Evolutionary conservation across 2,797 vertebrate species (phyloP).

Genomic region (Neolamprologus multifasciatus): DNA sequence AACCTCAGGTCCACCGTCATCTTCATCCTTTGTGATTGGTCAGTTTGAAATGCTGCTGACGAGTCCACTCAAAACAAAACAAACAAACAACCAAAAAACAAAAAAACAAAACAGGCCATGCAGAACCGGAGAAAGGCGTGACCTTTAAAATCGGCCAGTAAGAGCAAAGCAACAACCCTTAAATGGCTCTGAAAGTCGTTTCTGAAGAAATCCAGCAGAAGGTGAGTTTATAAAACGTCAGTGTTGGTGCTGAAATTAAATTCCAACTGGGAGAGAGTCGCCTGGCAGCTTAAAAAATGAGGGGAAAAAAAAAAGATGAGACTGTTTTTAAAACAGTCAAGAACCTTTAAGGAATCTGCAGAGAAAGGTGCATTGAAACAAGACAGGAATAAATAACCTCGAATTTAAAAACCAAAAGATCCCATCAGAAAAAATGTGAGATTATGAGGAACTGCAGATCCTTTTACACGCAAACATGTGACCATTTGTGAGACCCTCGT

Average conservation of each 20-base stretch:
- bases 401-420: neutral
- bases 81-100: neutral
- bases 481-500: accelerated
- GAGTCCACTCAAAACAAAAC: neutral
- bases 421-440: neutral
- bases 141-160: conserved; percentile 10
- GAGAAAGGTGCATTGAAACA: neutral
- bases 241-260: neutral
- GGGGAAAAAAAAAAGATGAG: accelerated
- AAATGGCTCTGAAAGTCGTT: neutral
- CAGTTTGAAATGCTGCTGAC: neutral
- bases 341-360: neutral
- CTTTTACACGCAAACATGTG: neutral
- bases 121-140: conserved; percentile 25
- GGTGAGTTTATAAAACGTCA: neutral
- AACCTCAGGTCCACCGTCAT: neutral
- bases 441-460: neutral
- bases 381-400: neutral
- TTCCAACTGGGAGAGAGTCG: neutral
- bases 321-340: neutral
- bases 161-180: neutral
- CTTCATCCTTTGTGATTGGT: conserved; percentile 8
- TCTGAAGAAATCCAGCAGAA: neutral
- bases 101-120: conserved; percentile 5
- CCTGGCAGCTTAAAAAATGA: neutral